Evolutionary conservation across 2,113 vertebrate genomes (phyloP).

Genomic region (Nettapus auritus): DNA sequence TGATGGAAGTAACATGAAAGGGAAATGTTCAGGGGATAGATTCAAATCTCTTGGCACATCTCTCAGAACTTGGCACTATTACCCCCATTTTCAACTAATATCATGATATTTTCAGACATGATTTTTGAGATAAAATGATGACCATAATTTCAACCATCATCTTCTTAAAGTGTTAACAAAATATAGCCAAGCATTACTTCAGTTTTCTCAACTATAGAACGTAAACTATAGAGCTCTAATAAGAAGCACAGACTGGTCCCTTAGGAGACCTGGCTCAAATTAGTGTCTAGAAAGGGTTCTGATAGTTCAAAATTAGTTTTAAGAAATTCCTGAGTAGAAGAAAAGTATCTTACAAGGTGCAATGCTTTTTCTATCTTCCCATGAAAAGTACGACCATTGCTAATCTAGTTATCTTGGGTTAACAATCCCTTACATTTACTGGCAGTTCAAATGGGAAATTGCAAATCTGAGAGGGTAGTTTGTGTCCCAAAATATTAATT

Average conservation of each 20-base stretch:
- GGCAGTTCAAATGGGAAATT: too few relatives aligned
- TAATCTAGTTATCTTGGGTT: not conserved
- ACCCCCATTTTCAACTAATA: not conserved
- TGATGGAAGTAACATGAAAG: not conserved
- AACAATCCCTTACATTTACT: not conserved
- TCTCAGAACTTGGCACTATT: not conserved
- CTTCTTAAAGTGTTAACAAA: not conserved
- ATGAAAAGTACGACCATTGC: not conserved
- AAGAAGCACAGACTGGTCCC: accelerated
- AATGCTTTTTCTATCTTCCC: not conserved
- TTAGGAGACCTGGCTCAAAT: not conserved
- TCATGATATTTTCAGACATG: not conserved
- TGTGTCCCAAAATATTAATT: not conserved
- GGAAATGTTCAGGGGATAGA: not conserved
- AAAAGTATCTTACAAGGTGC: not conserved
- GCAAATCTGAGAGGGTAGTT: not conserved
- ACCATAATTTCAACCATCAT: not conserved
- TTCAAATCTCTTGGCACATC: not conserved
- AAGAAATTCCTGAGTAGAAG: not conserved
- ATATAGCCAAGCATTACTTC: not conserved
- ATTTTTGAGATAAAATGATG: not conserved
- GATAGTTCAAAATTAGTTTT: not conserved
- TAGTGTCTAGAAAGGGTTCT: not conserved
- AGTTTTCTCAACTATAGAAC: not conserved
- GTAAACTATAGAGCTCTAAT: not conserved